Percentiles rank a stretch among this genome's conserved stretches.
phyloP scores from a whole-genome alignment of 92 coral and sea anemone species.

The Epizoanthus fatuus region DNA sequence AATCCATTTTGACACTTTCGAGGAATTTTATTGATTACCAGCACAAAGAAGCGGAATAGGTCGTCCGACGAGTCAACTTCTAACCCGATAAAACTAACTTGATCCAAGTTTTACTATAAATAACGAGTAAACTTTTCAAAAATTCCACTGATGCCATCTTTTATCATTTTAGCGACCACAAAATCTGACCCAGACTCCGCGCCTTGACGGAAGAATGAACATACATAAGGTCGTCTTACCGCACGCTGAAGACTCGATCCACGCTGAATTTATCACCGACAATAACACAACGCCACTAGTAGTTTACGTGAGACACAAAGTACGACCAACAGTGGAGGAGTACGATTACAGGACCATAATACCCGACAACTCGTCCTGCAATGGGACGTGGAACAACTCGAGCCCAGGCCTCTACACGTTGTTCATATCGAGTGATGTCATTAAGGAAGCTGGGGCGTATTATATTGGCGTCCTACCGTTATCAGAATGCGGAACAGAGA shows the following conservation, averaged over 20 bases:
- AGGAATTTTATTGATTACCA: no score
- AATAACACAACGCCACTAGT: conserved; percentile 46
- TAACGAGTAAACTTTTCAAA: background rate
- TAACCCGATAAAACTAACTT: background rate
- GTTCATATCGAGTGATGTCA: conserved; percentile 67
- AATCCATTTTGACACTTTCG: no score
- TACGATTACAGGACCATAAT: conserved; percentile 72
- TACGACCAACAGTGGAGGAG: conserved; percentile 66
- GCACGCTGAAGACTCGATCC: conserved; percentile 63
- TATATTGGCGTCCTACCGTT: conserved; percentile 77
- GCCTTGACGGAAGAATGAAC: conserved; percentile 53
- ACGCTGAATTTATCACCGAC: conserved; percentile 64
- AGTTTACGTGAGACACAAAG: conserved; percentile 68
- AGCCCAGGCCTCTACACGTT: conserved; percentile 56
- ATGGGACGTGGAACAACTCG: conserved; percentile 27
- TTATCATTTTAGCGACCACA: conserved; percentile 48
- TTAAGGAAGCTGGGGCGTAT: conserved; percentile 74
- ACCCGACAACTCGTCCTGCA: conserved; percentile 49
- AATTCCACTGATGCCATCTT: background rate
- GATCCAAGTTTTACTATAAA: no score
- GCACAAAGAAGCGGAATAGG: no score
- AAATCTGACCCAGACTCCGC: conserved; percentile 75
- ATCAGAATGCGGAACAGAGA: conserved; percentile 7
- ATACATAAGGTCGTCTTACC: conserved; percentile 67
- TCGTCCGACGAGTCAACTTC: no score